Percentiles rank a stretch among this genome's conserved stretches.
Evolutionary conservation across 2,888 invertebrate species (phyloP).

Genomic region (Lithophane ornitopus): DNA sequence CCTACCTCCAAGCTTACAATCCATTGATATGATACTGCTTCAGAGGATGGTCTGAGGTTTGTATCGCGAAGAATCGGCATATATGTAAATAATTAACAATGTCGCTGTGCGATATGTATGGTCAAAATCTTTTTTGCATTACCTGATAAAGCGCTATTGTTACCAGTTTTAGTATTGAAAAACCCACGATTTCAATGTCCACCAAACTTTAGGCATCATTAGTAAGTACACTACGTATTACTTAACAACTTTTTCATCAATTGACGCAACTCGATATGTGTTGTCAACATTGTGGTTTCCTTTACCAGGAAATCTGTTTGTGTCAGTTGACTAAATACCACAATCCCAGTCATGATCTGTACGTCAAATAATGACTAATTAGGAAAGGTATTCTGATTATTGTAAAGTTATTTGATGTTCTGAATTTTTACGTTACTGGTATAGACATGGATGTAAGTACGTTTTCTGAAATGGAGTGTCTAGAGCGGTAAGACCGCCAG

Average conservation of each 20-base stretch:
- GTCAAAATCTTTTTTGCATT: not conserved
- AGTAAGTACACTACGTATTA: not conserved
- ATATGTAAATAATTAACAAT: not conserved
- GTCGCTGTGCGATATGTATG: not conserved
- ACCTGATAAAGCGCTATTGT: too few species aligned
- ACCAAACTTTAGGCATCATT: not conserved
- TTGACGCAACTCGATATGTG: constrained; percentile 38
- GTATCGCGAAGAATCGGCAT: not conserved
- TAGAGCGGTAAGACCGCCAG: not conserved
- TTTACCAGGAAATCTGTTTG: constrained; percentile 35
- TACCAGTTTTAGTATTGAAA: not conserved
- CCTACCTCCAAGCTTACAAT: not conserved
- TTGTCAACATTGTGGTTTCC: constrained; percentile 43
- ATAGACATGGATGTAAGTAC: not conserved
- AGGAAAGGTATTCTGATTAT: constrained; percentile 16
- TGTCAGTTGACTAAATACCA: constrained; percentile 29
- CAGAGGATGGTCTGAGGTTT: not conserved
- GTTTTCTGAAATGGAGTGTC: not conserved
- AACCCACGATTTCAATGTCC: not conserved
- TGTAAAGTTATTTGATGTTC: constrained; percentile 1
- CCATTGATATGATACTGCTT: not conserved
- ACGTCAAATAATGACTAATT: constrained; percentile 40
- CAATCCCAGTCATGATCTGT: constrained; percentile 15
- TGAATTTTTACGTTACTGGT: not conserved
- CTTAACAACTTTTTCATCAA: not conserved